Conservation (phyloP, 2,797 vertebrate species). For the Syngnathus acus region DNA sequence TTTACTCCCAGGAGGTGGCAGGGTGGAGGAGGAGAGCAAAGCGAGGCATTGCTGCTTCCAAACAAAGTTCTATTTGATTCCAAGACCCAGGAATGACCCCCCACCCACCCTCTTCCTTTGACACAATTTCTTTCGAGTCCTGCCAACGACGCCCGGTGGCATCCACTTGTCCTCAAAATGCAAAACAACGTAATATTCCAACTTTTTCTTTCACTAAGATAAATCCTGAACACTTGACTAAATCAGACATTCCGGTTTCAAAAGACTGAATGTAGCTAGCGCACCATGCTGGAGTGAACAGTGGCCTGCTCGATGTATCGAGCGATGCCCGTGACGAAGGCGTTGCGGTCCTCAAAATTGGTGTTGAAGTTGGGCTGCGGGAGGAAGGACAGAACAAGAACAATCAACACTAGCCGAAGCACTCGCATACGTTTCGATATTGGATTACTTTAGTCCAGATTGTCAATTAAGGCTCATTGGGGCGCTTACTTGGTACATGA, state of each 20-base stretch:
- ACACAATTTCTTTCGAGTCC: slow-evolving; percentile 47
- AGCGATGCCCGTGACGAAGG: slow-evolving; percentile 96
- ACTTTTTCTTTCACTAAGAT: too few relatives aligned
- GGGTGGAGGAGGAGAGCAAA: slow-evolving; percentile 11
- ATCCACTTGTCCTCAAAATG: slow-evolving; percentile 27
- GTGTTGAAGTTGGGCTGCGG: slow-evolving; percentile 97
- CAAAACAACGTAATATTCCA: neutral
- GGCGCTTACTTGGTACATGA: slow-evolving; percentile 92
- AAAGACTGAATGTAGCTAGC: neutral
- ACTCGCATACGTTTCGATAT: neutral
- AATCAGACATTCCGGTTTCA: neutral
- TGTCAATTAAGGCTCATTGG: neutral
- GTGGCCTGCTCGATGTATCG: slow-evolving; percentile 98
- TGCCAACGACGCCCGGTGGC: slow-evolving; percentile 21
- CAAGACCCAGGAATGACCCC: slow-evolving; percentile 44
- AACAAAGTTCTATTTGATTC: slow-evolving; percentile 53
- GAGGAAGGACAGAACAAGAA: neutral
- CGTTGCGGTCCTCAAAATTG: slow-evolving; percentile 98
- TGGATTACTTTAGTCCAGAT: too few relatives aligned
- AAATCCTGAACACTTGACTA: neutral
- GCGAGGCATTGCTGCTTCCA: slow-evolving; percentile 16
- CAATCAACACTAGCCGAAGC: neutral
- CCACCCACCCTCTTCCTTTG: slow-evolving; percentile 37
- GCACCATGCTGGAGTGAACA: slow-evolving; percentile 96
- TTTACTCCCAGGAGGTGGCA: slow-evolving; percentile 6